Evolutionary conservation across 2,888 invertebrate species (phyloP).

Genomic region (Brachycybe producta): DNA sequence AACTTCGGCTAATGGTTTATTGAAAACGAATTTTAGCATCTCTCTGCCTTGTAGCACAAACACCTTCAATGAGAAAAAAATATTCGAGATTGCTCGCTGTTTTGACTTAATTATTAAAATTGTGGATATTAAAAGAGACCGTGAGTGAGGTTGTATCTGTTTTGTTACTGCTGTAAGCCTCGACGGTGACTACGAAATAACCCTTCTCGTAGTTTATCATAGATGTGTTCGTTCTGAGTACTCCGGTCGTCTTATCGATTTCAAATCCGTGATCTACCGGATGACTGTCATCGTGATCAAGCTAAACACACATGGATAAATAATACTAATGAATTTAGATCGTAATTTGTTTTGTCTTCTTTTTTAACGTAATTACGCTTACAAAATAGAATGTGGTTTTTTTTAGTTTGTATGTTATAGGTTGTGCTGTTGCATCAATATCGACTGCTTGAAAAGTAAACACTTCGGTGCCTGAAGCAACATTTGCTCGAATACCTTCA

Average conservation of each 20-base stretch:
- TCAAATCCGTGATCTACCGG: conserved; percentile 39
- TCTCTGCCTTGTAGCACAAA: conserved; percentile 60
- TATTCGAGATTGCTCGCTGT: neutral
- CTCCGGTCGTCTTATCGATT: conserved; percentile 54
- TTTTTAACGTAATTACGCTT: too few relatives aligned
- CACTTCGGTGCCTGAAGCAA: conserved; percentile 56
- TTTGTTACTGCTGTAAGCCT: conserved; percentile 27
- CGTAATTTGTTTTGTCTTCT: conserved; percentile 12
- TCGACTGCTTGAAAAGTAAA: conserved; percentile 53
- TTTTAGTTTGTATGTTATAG: conserved; percentile 49
- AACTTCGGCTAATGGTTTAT: conserved; percentile 48
- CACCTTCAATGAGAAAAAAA: conserved; percentile 37
- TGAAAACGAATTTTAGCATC: conserved; percentile 53
- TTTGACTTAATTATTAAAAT: neutral
- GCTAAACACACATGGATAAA: conserved; percentile 12
- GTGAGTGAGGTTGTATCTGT: conserved; percentile 33
- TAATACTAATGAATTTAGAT: conserved; percentile 1
- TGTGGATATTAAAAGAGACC: too few relatives aligned
- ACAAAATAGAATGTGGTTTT: conserved; percentile 44
- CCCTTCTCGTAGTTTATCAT: conserved; percentile 53
- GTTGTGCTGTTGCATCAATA: conserved; percentile 50
- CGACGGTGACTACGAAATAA: conserved; percentile 40
- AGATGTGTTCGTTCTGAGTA: conserved; percentile 53
- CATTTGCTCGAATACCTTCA: conserved; percentile 53
- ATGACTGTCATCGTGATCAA: conserved; percentile 17